Evolutionary conservation across 2,888 invertebrate genomes (phyloP).

Genomic region (Apamea crenata): DNA sequence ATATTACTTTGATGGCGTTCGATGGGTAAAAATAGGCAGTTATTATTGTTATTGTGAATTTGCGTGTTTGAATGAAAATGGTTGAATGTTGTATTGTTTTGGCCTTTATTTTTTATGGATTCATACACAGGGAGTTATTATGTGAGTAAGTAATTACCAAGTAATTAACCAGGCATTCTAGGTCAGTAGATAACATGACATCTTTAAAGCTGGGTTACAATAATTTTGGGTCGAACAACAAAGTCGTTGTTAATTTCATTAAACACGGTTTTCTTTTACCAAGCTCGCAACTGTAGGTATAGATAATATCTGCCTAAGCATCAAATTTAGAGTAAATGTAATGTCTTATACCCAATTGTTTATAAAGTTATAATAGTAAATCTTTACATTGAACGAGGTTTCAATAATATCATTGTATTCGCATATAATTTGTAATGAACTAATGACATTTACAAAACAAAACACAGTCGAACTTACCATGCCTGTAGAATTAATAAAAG

Average conservation of each 20-base stretch:
- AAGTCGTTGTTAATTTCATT: neutral
- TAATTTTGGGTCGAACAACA: neutral
- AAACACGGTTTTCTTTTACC: neutral
- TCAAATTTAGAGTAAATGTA: neutral
- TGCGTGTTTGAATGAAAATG: conserved; percentile 47
- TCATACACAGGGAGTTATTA: conserved; percentile 6
- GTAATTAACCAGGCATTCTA: neutral
- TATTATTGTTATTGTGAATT: conserved; percentile 59
- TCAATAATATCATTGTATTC: neutral
- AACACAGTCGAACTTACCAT: conserved; percentile 14
- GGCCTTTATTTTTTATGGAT: conserved; percentile 2
- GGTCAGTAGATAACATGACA: neutral
- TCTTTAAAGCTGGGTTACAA: neutral
- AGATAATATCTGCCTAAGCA: neutral
- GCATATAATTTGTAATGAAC: conserved; percentile 27
- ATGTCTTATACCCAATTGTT: neutral
- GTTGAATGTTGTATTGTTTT: conserved; percentile 25
- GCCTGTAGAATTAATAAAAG: conserved; percentile 43
- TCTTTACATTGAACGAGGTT: neutral
- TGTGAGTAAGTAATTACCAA: neutral
- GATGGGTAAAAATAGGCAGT: conserved; percentile 61
- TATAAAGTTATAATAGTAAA: neutral
- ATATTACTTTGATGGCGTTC: conserved; percentile 64
- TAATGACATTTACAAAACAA: conserved; percentile 38
- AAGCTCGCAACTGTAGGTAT: neutral